A percentile compares a stretch with the other conserved stretches of the same genome.
phyloP scores from a whole-genome alignment of 2,888 invertebrate genomes.

The Cryptus armator region DNA sequence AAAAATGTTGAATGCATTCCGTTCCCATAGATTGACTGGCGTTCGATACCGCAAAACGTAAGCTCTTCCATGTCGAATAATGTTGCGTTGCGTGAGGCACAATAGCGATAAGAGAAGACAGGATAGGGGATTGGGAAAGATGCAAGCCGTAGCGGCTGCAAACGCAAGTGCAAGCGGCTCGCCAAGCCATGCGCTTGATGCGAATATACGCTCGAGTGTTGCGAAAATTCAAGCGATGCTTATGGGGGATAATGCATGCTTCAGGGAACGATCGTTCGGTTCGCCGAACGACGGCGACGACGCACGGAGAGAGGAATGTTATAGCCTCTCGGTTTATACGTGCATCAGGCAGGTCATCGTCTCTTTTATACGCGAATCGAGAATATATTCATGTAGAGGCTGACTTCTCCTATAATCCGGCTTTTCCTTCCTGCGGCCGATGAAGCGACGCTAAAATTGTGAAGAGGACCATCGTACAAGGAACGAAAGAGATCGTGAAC shows the following conservation, averaged over 20 bases:
- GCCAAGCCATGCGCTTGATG: neutral
- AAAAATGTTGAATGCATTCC: no score
- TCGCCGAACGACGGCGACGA: constrained; percentile 21
- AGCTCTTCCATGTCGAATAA: no score
- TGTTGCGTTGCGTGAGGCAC: no score
- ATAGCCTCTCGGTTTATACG: constrained; percentile 1
- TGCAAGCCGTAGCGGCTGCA: neutral
- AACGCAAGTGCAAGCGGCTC: neutral
- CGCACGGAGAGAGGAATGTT: constrained; percentile 12
- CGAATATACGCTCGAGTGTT: constrained; percentile 7
- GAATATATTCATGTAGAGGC: constrained; percentile 3
- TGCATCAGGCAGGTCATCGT: neutral
- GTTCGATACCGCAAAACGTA: no score
- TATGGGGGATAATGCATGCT: constrained; percentile 38
- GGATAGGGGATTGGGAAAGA: neutral
- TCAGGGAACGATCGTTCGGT: constrained; percentile 30
- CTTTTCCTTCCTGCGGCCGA: neutral
- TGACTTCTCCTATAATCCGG: neutral
- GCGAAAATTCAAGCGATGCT: constrained; percentile 27
- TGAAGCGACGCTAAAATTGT: neutral
- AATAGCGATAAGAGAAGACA: neutral
- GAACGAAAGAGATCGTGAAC: constrained; percentile 27
- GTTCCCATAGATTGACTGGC: no score
- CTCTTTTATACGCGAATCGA: constrained; percentile 1
- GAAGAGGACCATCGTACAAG: constrained; percentile 27